Evolutionary conservation across 2,888 invertebrate species (phyloP).

Genomic region (Agriopis aurantiaria): DNA sequence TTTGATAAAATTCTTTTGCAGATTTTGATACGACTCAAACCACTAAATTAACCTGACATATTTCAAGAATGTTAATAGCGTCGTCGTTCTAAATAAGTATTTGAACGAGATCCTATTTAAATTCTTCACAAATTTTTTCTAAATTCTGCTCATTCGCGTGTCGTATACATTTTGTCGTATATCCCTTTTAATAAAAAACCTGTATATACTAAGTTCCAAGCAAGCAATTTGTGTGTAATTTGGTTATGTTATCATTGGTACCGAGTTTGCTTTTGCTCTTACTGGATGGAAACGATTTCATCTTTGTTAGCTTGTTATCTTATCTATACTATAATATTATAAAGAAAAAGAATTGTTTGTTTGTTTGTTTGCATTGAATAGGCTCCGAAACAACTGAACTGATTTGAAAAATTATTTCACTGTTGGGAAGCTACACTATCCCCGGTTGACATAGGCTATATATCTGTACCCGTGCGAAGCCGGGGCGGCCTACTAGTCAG

Average conservation of each 20-base stretch:
- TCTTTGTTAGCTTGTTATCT: neutral
- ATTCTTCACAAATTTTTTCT: neutral
- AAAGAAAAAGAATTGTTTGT: no score
- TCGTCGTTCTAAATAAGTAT: constrained; percentile 13
- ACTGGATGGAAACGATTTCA: neutral
- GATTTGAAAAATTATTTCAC: no score
- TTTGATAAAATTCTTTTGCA: neutral
- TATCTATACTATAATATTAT: no score
- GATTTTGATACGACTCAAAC: neutral
- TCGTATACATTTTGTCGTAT: neutral
- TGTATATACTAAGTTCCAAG: neutral
- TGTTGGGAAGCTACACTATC: no score
- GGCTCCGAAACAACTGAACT: no score
- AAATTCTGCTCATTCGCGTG: neutral
- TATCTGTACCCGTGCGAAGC: no score
- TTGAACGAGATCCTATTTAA: neutral
- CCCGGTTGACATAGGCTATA: no score
- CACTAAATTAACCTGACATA: constrained; percentile 2
- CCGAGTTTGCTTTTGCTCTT: neutral
- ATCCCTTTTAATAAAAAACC: neutral
- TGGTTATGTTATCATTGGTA: neutral
- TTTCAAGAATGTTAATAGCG: constrained; percentile 4
- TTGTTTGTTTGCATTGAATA: no score
- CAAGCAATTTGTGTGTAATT: neutral
- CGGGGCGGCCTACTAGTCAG: no score